A percentile compares a stretch with the other conserved stretches of the same genome.
These are phyloP conservation scores for Polietes domitor DNA, from an alignment of 2,888 invertebrate genomes.

Conservation along the genomic window DNA sequence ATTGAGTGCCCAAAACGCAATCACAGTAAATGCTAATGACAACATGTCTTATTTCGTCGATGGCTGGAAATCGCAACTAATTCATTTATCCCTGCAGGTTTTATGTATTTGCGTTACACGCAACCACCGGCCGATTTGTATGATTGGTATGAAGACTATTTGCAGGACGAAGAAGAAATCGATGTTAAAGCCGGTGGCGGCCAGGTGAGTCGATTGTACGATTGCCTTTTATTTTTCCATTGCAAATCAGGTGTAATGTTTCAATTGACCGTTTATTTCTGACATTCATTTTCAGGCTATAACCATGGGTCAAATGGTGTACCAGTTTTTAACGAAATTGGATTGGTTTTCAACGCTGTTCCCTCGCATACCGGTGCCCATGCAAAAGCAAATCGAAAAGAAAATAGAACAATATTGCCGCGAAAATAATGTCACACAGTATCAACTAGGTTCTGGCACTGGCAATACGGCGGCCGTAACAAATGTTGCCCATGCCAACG, in stretches of 20 bases:
- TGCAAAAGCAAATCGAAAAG: slow-evolving; percentile 94
- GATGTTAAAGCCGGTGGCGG: slow-evolving; percentile 99
- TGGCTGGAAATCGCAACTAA: slow-evolving; percentile 12
- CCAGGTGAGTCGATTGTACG: slow-evolving; percentile 82
- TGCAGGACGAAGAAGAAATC: slow-evolving; percentile 97
- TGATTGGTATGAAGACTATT: slow-evolving; percentile 97
- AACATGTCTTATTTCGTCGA: neutral
- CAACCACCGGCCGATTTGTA: slow-evolving; percentile 97
- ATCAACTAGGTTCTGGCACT: slow-evolving; percentile 75
- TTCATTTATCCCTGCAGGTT: slow-evolving; percentile 80
- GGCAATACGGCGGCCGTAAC: slow-evolving; percentile 56
- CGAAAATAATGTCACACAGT: slow-evolving; percentile 79
- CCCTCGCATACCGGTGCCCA: slow-evolving; percentile 98
- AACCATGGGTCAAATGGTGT: slow-evolving; percentile 94
- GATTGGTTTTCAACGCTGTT: slow-evolving; percentile 99
- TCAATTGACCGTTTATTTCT: neutral
- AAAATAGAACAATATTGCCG: slow-evolving; percentile 86
- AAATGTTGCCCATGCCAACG: slow-evolving; percentile 64
- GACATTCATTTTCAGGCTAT: slow-evolving; percentile 81
- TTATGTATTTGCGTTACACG: slow-evolving; percentile 93
- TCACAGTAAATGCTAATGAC: slow-evolving; percentile 11
- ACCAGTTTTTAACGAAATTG: slow-evolving; percentile 95
- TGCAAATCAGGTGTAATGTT: neutral
- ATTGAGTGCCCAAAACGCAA: slow-evolving; percentile 73
- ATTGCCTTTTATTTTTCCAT: slow-evolving; percentile 45